A percentile compares a stretch with the other conserved stretches of the same genome.
These are phyloP conservation scores for Heliocidaris erythrogramma DNA, from an alignment of 35 echinoderm and acorn worm genomes.

Conservation along the genomic window DNA sequence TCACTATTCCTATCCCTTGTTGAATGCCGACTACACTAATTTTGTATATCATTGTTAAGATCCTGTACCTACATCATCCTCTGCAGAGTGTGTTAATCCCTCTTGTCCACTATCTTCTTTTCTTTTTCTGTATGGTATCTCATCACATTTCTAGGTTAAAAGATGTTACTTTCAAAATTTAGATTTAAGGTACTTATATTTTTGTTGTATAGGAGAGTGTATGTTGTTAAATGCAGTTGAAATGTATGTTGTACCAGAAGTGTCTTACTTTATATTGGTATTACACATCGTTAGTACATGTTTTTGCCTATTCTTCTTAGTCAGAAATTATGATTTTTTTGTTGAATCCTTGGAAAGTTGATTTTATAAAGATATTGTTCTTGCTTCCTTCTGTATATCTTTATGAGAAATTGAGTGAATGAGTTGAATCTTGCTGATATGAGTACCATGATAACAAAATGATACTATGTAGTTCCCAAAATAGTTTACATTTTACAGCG, in stretches of 20 bases:
- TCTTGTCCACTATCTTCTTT: too few relatives aligned
- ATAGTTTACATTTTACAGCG: too few relatives aligned
- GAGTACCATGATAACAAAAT: too few relatives aligned
- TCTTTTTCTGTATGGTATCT: not conserved
- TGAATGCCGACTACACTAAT: too few relatives aligned
- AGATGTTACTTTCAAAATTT: not conserved
- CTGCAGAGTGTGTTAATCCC: too few relatives aligned
- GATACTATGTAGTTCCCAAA: too few relatives aligned
- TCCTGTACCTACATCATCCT: too few relatives aligned
- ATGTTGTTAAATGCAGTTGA: not conserved
- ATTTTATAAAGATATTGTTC: not conserved
- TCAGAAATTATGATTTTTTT: not conserved
- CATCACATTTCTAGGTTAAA: not conserved
- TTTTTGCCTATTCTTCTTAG: not conserved
- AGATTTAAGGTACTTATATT: not conserved
- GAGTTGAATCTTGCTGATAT: too few relatives aligned
- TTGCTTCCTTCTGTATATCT: not conserved
- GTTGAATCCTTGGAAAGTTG: not conserved
- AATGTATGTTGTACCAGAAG: not conserved
- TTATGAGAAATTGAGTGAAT: too few relatives aligned
- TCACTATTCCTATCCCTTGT: not conserved
- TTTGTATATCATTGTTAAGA: too few relatives aligned
- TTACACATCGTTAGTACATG: not conserved
- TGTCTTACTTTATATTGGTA: not conserved
- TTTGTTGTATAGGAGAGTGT: not conserved